Conservation (phyloP, 2,797 vertebrate genomes). For the Alauda arvensis region DNA sequence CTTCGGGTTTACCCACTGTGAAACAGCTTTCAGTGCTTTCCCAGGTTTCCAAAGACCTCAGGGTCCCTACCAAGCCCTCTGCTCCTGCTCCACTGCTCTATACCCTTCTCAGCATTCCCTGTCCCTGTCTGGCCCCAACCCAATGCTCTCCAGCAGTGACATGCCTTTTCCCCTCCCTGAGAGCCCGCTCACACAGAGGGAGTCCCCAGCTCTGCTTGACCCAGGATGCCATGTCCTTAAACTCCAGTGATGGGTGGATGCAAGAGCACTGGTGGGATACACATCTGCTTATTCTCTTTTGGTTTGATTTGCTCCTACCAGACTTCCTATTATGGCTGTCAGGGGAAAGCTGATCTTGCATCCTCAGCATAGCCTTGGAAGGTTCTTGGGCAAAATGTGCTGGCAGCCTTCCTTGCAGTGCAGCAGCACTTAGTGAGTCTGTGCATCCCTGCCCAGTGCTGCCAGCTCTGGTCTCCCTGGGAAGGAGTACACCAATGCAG, state of each 20-base stretch:
- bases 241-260: neutral
- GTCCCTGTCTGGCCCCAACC: fast-evolving
- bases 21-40: neutral
- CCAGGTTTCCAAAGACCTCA: fast-evolving
- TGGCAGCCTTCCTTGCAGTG: neutral
- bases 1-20: neutral
- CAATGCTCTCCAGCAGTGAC: neutral
- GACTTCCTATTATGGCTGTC: conserved; percentile 1
- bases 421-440: neutral
- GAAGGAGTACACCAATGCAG: neutral
- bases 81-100: neutral
- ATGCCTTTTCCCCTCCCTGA: neutral
- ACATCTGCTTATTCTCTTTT: neutral
- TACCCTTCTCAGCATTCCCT: neutral
- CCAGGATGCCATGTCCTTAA: neutral
- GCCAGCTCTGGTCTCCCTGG: neutral
- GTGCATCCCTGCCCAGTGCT: fast-evolving
- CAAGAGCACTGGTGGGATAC: neutral
- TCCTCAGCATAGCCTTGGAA: neutral
- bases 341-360: neutral
- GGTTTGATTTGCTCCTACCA: neutral
- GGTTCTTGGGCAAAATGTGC: neutral
- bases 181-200: neutral
- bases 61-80: neutral
- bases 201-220: neutral